Base-by-base conservation (phyloP, 2,888 invertebrate genomes). In the Callyntrura sp. region DNA sequence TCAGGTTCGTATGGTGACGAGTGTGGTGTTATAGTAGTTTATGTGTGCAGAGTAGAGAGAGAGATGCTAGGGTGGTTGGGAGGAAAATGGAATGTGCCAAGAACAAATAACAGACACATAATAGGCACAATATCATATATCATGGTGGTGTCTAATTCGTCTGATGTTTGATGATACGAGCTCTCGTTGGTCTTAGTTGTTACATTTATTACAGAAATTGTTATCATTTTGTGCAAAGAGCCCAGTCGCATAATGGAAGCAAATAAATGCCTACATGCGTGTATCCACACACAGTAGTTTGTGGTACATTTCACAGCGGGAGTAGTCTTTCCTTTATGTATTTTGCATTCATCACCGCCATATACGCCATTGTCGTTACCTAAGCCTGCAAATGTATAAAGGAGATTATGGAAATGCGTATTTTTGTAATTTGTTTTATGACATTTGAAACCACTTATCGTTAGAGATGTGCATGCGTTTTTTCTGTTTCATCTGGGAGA, bases 1-100 rank as follows among this genome's bases (percentile, higher is more conserved):
- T 90, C 90, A 90, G 86, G 62, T 86, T 78, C 62, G 70, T 81
- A 28, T 28, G 45, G 3, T 2, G 45, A 62, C 9, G 48, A 68
- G 23, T 68, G 35, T 73, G 48, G 17, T 35, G 57, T 35, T 12
- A 28, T 57, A 35, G 35, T 35, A 35, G 35, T 6, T 35, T 35
- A 6, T 35, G 35, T 51, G 83, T 57, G 60, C 17, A 3, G 8
- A 68, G n/a, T 81, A n/a, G n/a, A n/a, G n/a, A n/a, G n/a, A n/a
- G n/a, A n/a, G 81, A 35, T n/a, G 60, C 68, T 45, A 28, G 1
- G 8, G 51, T 25, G 23, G 70, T 68, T 65, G 78, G 79, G 55
- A 48, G 65, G 57, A 85, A 89, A 89, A 89, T 89, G 85, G 89
- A 85, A 85, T 89, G 89, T 89, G 85, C 89, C 85, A 85, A 65